These are phyloP conservation scores for Myopa testacea DNA, from an alignment of 2,888 invertebrate species.

Conservation along the genomic window DNA sequence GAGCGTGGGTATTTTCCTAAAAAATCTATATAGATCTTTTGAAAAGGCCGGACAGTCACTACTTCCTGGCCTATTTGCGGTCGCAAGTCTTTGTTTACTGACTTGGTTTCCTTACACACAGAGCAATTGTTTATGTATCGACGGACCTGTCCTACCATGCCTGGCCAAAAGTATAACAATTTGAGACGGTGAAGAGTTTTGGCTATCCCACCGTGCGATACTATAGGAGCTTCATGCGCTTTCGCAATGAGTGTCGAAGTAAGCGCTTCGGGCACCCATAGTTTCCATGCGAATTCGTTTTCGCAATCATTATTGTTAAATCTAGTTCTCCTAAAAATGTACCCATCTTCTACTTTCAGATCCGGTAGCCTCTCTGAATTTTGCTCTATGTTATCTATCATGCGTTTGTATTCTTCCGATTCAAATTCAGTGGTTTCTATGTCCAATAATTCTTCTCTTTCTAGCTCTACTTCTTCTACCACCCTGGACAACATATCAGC, in stretches of 20 bases:
- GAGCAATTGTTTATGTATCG: no score
- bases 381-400: not conserved
- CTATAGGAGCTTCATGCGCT: conserved; percentile 18
- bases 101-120: no score
- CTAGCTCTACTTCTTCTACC: not conserved
- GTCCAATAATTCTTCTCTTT: not conserved
- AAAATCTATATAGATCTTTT: conserved; percentile 44
- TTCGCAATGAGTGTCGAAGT: conserved; percentile 1
- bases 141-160: not conserved
- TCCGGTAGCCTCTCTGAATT: conserved; percentile 1
- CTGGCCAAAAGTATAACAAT: not conserved
- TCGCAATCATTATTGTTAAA: not conserved
- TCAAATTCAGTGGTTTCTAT: not conserved
- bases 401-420: not conserved
- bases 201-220: conserved; percentile 16
- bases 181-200: conserved; percentile 25
- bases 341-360: conserved; percentile 8
- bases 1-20: not conserved
- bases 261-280: conserved; percentile 33
- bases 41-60: no score
- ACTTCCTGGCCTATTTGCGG: no score
- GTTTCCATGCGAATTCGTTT: conserved; percentile 33
- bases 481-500: not conserved
- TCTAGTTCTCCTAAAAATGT: conserved; percentile 14
- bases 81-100: no score